phyloP scores from a whole-genome alignment of 2,888 invertebrate genomes.

The Lordiphosa andalusiaca region DNA sequence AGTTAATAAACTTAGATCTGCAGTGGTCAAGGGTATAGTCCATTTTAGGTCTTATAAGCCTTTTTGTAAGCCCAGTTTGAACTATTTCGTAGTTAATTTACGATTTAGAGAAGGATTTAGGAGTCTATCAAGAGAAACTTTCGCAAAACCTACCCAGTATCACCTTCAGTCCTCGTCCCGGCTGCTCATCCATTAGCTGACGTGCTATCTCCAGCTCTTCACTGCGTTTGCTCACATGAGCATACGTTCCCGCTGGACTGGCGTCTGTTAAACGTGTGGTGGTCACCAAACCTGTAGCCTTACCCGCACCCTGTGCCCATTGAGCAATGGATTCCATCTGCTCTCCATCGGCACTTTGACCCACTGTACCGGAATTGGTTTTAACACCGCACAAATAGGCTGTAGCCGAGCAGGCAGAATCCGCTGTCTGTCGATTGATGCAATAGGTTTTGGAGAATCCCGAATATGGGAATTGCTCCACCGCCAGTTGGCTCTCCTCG shows the following conservation, averaged over 20 bases:
- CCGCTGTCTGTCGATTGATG: conserved; percentile 82
- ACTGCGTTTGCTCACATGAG: conserved; percentile 84
- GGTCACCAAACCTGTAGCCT: conserved; percentile 85
- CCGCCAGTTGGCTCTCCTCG: conserved; percentile 83
- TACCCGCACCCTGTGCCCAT: conserved; percentile 85
- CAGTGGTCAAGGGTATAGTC: too few species aligned
- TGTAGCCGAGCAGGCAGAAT: conserved; percentile 84
- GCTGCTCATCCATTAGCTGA: conserved; percentile 85
- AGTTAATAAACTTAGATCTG: too few species aligned
- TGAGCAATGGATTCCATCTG: conserved; percentile 85
- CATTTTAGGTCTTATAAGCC: too few species aligned
- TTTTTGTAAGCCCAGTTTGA: too few species aligned
- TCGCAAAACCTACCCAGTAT: conserved; percentile 78
- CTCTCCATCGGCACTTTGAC: conserved; percentile 86
- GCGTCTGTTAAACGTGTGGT: conserved; percentile 90
- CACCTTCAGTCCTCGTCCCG: conserved; percentile 87
- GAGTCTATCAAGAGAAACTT: too few species aligned
- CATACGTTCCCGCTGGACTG: conserved; percentile 85
- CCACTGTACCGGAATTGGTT: conserved; percentile 85
- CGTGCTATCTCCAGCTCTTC: conserved; percentile 90
- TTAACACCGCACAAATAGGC: conserved; percentile 84
- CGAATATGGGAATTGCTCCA: conserved; percentile 84
- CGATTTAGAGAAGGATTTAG: too few species aligned
- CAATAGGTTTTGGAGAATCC: conserved; percentile 82
- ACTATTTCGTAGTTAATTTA: too few species aligned